phyloP scores from a whole-genome alignment of 53 echinoderm and acorn worm genomes.

The Mesocentrotus franciscanus region DNA sequence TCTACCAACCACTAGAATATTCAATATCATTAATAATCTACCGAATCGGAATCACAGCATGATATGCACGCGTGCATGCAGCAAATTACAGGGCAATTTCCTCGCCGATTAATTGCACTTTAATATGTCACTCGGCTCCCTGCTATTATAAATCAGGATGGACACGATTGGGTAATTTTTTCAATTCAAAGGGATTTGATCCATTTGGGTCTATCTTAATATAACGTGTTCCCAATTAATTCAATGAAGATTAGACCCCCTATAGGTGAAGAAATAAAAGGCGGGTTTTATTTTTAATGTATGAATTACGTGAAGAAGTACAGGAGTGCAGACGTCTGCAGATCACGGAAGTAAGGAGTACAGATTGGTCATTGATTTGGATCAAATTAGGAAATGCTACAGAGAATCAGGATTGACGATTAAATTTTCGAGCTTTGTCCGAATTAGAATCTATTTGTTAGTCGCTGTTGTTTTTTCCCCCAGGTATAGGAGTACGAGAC shows the following conservation, averaged over 20 bases:
- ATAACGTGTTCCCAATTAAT: background rate
- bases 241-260: background rate
- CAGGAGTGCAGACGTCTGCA: too few species aligned
- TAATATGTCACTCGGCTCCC: background rate
- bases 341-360: too few species aligned
- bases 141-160: background rate
- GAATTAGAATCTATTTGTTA: too few species aligned
- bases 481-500: too few species aligned
- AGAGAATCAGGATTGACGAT: too few species aligned
- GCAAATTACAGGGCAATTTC: background rate
- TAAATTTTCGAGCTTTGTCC: too few species aligned
- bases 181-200: background rate
- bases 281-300: background rate
- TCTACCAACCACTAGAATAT: too few species aligned
- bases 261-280: background rate
- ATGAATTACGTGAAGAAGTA: too few species aligned
- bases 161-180: background rate
- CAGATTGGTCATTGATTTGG: too few species aligned
- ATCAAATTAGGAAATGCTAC: too few species aligned
- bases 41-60: background rate
- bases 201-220: background rate
- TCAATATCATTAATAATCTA: too few species aligned
- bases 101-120: background rate
- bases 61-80: background rate
- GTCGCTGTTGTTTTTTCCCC: too few species aligned